phyloP scores from a whole-genome alignment of 2,797 vertebrate species.

The Diplodus puntazzo region DNA sequence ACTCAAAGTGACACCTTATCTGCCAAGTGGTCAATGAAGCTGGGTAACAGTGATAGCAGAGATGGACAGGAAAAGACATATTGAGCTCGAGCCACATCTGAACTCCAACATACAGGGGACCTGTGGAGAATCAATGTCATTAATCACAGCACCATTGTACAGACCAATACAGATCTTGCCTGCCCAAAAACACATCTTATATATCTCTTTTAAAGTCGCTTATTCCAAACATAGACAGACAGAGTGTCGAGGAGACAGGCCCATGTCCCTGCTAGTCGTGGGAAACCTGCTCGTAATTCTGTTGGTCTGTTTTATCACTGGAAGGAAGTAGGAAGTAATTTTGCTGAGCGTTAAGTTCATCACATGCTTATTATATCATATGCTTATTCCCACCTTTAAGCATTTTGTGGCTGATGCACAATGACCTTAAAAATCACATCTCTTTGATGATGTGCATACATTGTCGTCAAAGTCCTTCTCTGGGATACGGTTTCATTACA shows the following conservation, averaged over 20 bases:
- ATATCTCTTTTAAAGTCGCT: constrained; percentile 15
- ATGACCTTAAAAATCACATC: constrained; percentile 16
- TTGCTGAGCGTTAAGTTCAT: constrained; percentile 6
- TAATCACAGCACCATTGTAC: constrained; percentile 54
- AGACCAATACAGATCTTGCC: neutral
- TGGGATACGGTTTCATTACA: constrained; percentile 27
- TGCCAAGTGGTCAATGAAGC: constrained; percentile 37
- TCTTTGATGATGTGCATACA: constrained; percentile 24
- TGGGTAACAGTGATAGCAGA: constrained; percentile 37
- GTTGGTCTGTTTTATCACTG: neutral
- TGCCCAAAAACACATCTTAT: constrained; percentile 20
- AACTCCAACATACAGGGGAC: constrained; percentile 38
- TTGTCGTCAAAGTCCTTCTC: constrained; percentile 19
- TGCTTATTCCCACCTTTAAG: constrained; percentile 16
- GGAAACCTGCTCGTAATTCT: constrained; percentile 7
- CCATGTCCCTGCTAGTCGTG: constrained; percentile 3
- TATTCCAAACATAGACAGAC: constrained; percentile 11
- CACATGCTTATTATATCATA: neutral
- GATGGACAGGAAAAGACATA: constrained; percentile 37
- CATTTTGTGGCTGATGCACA: constrained; percentile 9
- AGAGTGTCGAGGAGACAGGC: constrained; percentile 11
- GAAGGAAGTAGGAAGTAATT: neutral
- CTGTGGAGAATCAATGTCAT: constrained; percentile 60
- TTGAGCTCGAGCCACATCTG: constrained; percentile 44
- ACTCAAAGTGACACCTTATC: constrained; percentile 42